phyloP scores from a whole-genome alignment of 2,113 vertebrate genomes.

The Blennius ocellaris region DNA sequence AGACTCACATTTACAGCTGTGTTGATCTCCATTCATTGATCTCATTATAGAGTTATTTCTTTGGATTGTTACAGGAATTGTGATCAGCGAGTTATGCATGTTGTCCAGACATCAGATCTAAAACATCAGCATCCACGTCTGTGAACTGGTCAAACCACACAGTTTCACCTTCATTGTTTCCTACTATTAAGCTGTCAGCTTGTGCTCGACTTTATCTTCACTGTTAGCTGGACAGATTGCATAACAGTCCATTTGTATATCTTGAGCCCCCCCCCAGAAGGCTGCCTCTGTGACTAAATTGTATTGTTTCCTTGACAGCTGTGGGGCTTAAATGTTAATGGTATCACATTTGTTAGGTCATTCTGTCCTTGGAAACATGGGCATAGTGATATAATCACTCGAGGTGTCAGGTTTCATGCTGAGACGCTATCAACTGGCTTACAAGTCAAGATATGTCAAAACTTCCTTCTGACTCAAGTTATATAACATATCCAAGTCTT shows the following conservation, averaged over 20 bases:
- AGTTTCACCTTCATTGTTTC: background rate
- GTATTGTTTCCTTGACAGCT: background rate
- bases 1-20: no score
- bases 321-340: conserved; percentile 4
- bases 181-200: conserved; percentile 12
- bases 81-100: no score
- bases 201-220: conserved; percentile 25
- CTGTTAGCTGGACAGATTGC: conserved; percentile 42
- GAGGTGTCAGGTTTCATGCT: conserved; percentile 25
- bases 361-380: conserved; percentile 25
- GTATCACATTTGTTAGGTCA: conserved; percentile 22
- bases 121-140: background rate
- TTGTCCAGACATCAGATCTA: no score
- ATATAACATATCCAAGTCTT: background rate
- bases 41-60: no score
- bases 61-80: no score
- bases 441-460: background rate
- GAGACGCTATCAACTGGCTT: background rate
- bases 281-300: conserved; percentile 15
- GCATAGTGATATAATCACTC: background rate
- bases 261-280: background rate
- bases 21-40: no score
- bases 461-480: background rate
- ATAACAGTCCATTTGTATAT: conserved; percentile 17
- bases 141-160: background rate